A percentile compares a stretch with the other conserved stretches of the same genome.
Evolutionary conservation across 2,888 invertebrate species (phyloP).

Genomic region (Synanthedon tipuliformis): DNA sequence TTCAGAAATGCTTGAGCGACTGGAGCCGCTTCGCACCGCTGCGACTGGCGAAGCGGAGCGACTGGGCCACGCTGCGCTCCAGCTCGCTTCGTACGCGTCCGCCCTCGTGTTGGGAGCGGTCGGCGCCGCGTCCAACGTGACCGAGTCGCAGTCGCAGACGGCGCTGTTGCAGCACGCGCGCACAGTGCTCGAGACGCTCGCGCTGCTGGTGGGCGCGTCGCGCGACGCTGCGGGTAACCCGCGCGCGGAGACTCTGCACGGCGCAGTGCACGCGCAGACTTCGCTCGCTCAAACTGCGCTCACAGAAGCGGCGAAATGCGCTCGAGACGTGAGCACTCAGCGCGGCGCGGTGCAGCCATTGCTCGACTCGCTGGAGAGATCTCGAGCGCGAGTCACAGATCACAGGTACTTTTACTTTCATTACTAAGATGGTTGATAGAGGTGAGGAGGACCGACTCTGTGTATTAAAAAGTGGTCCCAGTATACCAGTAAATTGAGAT

Average conservation of each 20-base stretch:
- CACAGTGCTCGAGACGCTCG: slow-evolving; percentile 93
- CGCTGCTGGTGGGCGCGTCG: slow-evolving; percentile 85
- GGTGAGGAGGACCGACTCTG: not conserved
- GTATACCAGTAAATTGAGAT: no score
- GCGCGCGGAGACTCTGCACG: slow-evolving; percentile 82
- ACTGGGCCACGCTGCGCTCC: slow-evolving; percentile 87
- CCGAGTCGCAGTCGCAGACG: slow-evolving; percentile 89
- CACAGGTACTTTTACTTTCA: slow-evolving; percentile 58
- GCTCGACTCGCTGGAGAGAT: slow-evolving; percentile 89
- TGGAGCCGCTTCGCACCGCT: slow-evolving; percentile 86
- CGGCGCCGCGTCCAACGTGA: slow-evolving; percentile 90
- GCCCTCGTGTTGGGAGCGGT: slow-evolving; percentile 86
- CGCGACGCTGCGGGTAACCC: slow-evolving; percentile 95
- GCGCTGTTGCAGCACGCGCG: slow-evolving; percentile 90
- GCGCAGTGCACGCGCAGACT: slow-evolving; percentile 85
- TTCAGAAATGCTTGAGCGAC: slow-evolving; percentile 83
- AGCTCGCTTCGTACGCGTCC: slow-evolving; percentile 83
- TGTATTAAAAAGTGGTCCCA: no score
- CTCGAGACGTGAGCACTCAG: slow-evolving; percentile 86
- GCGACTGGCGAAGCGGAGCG: slow-evolving; percentile 93
- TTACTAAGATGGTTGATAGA: not conserved
- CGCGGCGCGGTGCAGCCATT: slow-evolving; percentile 91
- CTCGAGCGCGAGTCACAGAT: slow-evolving; percentile 85
- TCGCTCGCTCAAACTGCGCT: slow-evolving; percentile 83
- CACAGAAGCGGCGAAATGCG: slow-evolving; percentile 80